These are phyloP conservation scores for Mechanitis mazaeus DNA, from an alignment of 2,888 invertebrate species.

Conservation along the genomic window DNA sequence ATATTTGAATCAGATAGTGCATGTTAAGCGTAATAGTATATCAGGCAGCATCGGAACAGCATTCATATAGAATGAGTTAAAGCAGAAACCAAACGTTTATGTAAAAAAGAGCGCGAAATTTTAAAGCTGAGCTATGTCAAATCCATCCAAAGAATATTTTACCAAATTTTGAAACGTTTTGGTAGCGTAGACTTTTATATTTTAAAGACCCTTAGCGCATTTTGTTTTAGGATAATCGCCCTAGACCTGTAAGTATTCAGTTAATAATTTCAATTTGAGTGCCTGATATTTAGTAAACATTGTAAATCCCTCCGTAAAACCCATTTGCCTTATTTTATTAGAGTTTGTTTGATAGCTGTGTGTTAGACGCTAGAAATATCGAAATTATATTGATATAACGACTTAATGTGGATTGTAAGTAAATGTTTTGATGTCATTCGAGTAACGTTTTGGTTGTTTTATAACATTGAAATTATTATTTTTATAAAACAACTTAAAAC, in stretches of 20 bases:
- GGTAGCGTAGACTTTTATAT: conserved; percentile 13
- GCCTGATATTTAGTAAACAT: conserved; percentile 60
- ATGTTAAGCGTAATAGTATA: neutral
- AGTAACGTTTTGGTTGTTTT: conserved; percentile 12
- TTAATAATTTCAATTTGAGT: conserved; percentile 64
- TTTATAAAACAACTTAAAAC: conserved; percentile 17
- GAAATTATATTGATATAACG: conserved; percentile 36
- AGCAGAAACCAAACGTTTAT: conserved; percentile 18
- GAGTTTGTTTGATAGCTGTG: conserved; percentile 46
- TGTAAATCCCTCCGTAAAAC: conserved; percentile 68
- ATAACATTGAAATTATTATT: no score
- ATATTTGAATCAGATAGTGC: neutral
- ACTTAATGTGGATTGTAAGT: conserved; percentile 21
- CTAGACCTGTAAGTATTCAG: conserved; percentile 39
- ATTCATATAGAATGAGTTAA: conserved; percentile 1
- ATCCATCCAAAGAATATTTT: conserved; percentile 50
- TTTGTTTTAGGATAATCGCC: conserved; percentile 21
- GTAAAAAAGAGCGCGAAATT: conserved; percentile 4
- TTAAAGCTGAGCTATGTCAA: conserved; percentile 34
- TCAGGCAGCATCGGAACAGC: neutral
- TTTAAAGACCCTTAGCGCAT: conserved; percentile 8
- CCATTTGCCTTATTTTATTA: conserved; percentile 74
- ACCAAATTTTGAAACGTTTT: conserved; percentile 34
- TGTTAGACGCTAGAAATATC: conserved; percentile 50
- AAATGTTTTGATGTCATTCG: conserved; percentile 21